Evolutionary conservation across 2,113 vertebrate genomes (phyloP).

Genomic region (Psephotus haematonotus): DNA sequence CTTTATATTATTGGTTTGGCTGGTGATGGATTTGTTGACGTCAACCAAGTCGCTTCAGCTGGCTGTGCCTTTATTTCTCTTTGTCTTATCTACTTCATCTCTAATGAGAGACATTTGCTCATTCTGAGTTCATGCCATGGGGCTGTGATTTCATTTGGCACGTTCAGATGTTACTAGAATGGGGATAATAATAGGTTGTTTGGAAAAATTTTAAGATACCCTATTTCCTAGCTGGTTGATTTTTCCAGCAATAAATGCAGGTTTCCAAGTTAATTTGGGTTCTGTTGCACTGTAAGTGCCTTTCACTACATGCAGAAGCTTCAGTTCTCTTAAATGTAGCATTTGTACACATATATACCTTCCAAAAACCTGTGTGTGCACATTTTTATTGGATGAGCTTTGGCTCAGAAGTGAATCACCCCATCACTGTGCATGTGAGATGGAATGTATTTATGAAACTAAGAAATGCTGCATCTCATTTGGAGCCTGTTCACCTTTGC

Average conservation of each 20-base stretch:
- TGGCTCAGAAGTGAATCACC: background rate
- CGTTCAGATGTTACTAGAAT: background rate
- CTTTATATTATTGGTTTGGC: background rate
- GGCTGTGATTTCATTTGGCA: constrained; percentile 53
- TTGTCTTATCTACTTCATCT: constrained; percentile 48
- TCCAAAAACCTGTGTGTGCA: background rate
- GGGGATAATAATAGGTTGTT: constrained; percentile 38
- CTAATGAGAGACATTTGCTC: constrained; percentile 30
- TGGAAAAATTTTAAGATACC: constrained; percentile 10
- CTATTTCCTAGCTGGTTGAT: background rate
- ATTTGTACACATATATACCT: background rate
- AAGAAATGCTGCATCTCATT: background rate
- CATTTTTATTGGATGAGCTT: background rate
- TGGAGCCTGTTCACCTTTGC: background rate
- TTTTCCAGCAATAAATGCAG: constrained; percentile 3
- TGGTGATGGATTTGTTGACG: background rate
- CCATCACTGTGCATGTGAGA: background rate
- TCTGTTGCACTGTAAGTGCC: background rate
- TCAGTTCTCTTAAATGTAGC: background rate
- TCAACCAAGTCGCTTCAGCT: background rate
- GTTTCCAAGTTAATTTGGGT: constrained; percentile 30
- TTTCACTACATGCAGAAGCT: background rate
- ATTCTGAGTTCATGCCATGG: constrained; percentile 7
- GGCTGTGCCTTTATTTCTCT: background rate
- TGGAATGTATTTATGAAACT: background rate